phyloP scores from a whole-genome alignment of 1,140 invertebrate species.

The Pseudomyrmex sp. region DNA sequence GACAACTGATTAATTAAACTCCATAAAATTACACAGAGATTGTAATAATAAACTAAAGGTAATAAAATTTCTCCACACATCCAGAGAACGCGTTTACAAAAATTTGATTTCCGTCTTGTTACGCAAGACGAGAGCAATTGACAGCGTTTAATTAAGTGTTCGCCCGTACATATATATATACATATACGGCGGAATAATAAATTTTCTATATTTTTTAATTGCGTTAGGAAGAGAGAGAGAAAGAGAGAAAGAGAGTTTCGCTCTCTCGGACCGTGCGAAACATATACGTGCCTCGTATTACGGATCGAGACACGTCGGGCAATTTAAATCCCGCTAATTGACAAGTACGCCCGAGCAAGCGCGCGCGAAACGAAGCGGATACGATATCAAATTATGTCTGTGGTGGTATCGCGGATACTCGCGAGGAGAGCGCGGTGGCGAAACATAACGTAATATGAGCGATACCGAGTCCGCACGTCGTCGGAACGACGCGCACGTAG shows the following conservation, averaged over 20 bases:
- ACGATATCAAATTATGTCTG: constrained; percentile 64
- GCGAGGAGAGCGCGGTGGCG: constrained; percentile 49
- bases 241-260: neutral
- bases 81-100: neutral
- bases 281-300: constrained; percentile 1
- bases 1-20: constrained; percentile 21
- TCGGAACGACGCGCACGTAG: constrained; percentile 73
- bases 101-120: neutral
- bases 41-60: neutral
- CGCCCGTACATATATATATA: neutral
- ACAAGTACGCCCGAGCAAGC: constrained; percentile 49
- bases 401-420: neutral
- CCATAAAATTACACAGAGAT: neutral
- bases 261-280: constrained; percentile 45
- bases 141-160: constrained; percentile 48
- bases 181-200: constrained; percentile 33
- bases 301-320: constrained; percentile 32
- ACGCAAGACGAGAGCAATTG: constrained; percentile 19
- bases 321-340: constrained; percentile 58
- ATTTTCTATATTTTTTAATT: constrained; percentile 51
- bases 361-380: constrained; percentile 54
- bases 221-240: neutral
- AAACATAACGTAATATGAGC: constrained; percentile 60
- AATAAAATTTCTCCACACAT: constrained; percentile 30
- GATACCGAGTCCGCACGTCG: constrained; percentile 2